These are phyloP conservation scores for Eulemur albifrons DNA, from an alignment of 2,797 vertebrate species.

Conservation along the genomic window DNA sequence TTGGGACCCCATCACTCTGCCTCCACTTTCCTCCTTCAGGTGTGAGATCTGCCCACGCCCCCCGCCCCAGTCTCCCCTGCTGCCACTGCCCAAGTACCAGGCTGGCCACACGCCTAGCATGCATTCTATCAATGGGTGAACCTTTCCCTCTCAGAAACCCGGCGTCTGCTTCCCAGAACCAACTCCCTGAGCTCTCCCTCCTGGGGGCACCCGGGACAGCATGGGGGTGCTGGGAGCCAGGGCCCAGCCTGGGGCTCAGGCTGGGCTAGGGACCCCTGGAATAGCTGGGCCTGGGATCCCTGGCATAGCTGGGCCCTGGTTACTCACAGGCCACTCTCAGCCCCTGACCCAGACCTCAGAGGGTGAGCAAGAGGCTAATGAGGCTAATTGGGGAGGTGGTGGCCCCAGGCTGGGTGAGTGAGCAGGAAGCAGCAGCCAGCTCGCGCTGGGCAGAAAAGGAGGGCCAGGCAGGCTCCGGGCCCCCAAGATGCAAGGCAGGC, in stretches of 20 bases:
- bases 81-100: background rate
- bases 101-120: background rate
- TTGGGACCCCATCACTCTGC: background rate
- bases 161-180: background rate
- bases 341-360: slow-evolving; percentile 40
- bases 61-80: background rate
- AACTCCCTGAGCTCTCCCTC: background rate
- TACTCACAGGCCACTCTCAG: slow-evolving; percentile 64
- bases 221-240: background rate
- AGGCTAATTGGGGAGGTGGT: slow-evolving; percentile 70
- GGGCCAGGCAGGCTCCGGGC: background rate
- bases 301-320: slow-evolving; percentile 36
- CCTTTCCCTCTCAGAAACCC: background rate
- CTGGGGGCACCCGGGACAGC: background rate
- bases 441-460: background rate
- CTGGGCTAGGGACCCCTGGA: background rate
- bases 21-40: background rate
- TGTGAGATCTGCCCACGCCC: background rate
- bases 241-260: background rate
- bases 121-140: background rate
- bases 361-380: slow-evolving; percentile 67
- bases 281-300: too few relatives aligned
- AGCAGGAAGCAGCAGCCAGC: slow-evolving; percentile 46
- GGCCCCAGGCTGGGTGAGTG: slow-evolving; percentile 44
- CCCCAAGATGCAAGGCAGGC: background rate